These are phyloP conservation scores for Sturnus vulgaris DNA, from an alignment of 2,113 vertebrate species.

Conservation along the genomic window DNA sequence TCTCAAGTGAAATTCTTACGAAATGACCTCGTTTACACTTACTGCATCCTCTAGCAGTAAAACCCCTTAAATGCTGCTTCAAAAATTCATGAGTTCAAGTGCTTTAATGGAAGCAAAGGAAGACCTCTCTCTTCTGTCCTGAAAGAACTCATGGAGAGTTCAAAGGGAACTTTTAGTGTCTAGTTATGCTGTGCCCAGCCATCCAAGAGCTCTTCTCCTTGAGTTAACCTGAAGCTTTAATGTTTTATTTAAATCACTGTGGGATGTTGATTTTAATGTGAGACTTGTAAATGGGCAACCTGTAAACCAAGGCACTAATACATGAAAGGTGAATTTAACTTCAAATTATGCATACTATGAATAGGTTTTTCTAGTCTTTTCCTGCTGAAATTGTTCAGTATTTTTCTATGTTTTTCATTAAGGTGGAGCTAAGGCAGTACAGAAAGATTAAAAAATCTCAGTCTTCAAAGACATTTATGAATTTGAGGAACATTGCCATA, in stretches of 20 bases:
- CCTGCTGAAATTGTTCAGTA: neutral
- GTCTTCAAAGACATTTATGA: neutral
- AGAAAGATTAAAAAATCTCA: neutral
- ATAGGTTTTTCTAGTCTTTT: neutral
- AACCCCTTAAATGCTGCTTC: neutral
- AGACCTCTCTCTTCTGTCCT: neutral
- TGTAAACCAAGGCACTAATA: neutral
- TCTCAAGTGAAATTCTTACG: neutral
- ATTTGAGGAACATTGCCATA: neutral
- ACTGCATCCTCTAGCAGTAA: neutral
- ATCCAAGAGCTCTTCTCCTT: neutral
- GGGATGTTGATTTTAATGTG: neutral
- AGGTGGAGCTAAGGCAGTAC: neutral
- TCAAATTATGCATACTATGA: neutral
- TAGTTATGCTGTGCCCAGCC: neutral
- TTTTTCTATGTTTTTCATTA: neutral
- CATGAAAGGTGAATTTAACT: neutral
- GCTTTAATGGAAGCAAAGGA: neutral
- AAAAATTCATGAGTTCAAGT: neutral
- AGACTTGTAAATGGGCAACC: neutral
- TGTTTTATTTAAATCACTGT: neutral
- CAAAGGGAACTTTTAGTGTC: neutral
- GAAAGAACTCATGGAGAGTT: neutral
- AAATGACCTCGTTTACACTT: neutral
- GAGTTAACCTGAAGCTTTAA: neutral